These are phyloP conservation scores for Cataglyphis livida DNA, from an alignment of 2,888 invertebrate genomes.

Conservation along the genomic window DNA sequence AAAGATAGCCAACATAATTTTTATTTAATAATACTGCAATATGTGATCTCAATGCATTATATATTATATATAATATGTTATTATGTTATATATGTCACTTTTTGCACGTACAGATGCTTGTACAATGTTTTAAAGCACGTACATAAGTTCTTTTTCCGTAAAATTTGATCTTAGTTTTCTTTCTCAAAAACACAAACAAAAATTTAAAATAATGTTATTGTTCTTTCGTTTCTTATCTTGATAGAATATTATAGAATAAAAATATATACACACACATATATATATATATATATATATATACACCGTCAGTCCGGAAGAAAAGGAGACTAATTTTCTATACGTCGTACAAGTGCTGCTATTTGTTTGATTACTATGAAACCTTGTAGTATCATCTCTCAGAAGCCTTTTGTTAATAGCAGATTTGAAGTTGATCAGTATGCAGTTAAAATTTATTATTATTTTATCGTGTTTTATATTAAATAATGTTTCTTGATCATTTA, in stretches of 20 bases:
- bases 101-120: not conserved
- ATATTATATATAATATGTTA: not conserved
- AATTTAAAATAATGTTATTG: not conserved
- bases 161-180: constrained; percentile 1
- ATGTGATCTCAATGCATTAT: not conserved
- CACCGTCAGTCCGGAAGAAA: too few relatives aligned
- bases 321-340: too few relatives aligned
- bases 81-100: not conserved
- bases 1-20: not conserved
- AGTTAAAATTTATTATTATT: too few relatives aligned
- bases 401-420: too few relatives aligned
- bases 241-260: not conserved
- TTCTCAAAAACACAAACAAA: not conserved
- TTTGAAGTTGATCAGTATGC: too few relatives aligned
- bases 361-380: too few relatives aligned
- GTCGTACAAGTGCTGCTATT: too few relatives aligned
- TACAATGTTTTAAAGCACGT: constrained; percentile 10
- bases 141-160: not conserved
- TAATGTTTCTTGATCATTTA: too few relatives aligned
- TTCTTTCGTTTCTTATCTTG: not conserved
- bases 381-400: too few relatives aligned
- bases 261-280: not conserved
- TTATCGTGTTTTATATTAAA: too few relatives aligned
- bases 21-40: constrained; percentile 6
- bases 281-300: not conserved